Evolutionary conservation across 2,797 vertebrate species (phyloP).

Genomic region (Rhabdomys pumilio): DNA sequence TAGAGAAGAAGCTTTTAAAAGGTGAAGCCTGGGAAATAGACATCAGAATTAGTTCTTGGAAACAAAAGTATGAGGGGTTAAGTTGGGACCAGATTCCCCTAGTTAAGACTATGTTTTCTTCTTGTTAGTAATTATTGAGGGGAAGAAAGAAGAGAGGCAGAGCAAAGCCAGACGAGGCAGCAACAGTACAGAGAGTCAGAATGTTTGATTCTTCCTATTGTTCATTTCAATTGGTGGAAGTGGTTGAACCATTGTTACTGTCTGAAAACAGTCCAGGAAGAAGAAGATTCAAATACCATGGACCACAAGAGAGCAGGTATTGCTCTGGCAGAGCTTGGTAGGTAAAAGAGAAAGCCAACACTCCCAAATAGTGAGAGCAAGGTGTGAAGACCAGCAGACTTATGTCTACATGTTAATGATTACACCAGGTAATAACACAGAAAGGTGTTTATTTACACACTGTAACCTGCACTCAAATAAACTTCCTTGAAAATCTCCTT

Average conservation of each 20-base stretch:
- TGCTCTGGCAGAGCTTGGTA: background rate
- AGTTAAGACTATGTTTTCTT: background rate
- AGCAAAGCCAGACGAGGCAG: background rate
- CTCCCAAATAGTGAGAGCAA: background rate
- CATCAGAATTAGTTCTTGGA: background rate
- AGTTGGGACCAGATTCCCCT: rapidly evolving
- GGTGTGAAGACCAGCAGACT: constrained; percentile 45
- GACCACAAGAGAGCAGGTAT: background rate
- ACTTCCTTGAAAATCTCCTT: constrained; percentile 65
- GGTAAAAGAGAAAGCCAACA: background rate
- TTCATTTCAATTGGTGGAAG: background rate
- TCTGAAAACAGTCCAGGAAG: background rate
- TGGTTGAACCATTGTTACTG: background rate
- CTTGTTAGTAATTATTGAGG: background rate
- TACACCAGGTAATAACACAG: constrained; percentile 65
- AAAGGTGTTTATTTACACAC: constrained; percentile 72
- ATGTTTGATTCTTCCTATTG: background rate
- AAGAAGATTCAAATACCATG: background rate
- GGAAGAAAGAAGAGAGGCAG: background rate
- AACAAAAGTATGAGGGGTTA: background rate
- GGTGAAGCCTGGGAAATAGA: background rate
- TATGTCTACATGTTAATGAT: constrained; percentile 71
- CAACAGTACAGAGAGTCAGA: background rate
- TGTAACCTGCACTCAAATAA: constrained; percentile 41
- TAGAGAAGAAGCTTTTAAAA: background rate